Percentiles rank a stretch among this genome's conserved stretches.
phyloP scores from a whole-genome alignment of 1,140 invertebrate genomes.

The Trinorchestia longiramus region DNA sequence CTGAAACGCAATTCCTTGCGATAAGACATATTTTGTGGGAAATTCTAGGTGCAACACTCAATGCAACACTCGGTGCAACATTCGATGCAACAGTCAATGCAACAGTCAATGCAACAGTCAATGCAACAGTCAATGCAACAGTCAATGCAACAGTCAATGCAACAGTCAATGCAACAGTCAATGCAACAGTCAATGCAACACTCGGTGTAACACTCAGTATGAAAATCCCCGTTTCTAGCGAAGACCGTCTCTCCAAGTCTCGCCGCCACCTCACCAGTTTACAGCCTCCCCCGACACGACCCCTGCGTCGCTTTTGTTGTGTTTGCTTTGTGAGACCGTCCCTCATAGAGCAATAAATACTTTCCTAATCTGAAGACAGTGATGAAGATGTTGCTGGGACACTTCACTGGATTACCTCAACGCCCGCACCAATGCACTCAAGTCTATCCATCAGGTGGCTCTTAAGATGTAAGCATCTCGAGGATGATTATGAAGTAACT shows the following conservation, averaged over 20 bases:
- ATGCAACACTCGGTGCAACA: not conserved
- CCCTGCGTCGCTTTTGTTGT: not conserved
- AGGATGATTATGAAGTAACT: not conserved
- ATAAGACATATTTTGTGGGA: not conserved
- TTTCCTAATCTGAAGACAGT: not conserved
- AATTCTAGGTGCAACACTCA: not conserved
- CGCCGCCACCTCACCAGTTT: not conserved
- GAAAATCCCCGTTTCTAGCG: not conserved
- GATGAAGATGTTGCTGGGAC: not conserved
- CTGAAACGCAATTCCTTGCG: too few relatives aligned
- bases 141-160: too few relatives aligned
- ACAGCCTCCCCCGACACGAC: not conserved
- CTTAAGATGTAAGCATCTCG: not conserved
- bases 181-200: not conserved
- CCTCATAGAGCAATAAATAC: not conserved
- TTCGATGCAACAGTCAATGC: not conserved
- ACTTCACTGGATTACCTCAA: not conserved
- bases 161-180: too few relatives aligned
- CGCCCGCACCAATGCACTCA: not conserved
- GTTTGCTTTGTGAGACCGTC: not conserved
- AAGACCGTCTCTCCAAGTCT: not conserved
- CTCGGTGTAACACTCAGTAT: too few relatives aligned
- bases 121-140: too few relatives aligned
- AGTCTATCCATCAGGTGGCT: not conserved
- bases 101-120: not conserved